These are phyloP conservation scores for Odontomyia ornata DNA, from an alignment of 2,888 invertebrate genomes.

Conservation along the genomic window DNA sequence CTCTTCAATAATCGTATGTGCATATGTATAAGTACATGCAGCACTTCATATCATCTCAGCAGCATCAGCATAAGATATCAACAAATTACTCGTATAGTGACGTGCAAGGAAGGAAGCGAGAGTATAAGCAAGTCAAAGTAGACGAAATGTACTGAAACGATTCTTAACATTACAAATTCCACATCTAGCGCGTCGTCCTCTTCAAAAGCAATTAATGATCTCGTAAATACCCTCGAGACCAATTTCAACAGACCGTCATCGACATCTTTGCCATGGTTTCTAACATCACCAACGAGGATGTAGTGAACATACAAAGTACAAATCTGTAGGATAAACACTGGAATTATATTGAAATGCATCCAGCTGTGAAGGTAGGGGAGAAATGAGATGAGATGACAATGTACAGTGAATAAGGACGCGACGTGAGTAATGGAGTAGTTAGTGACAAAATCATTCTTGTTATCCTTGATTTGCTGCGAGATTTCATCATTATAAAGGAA, in stretches of 20 bases:
- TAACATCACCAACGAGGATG: neutral
- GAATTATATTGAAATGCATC: conserved; percentile 8
- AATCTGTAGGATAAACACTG: conserved; percentile 42
- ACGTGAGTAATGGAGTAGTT: too few species aligned
- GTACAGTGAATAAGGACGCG: too few species aligned
- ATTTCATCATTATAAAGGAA: too few species aligned
- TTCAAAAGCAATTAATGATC: conserved; percentile 41
- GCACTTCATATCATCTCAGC: too few species aligned
- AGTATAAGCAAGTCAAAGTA: neutral
- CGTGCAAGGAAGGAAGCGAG: too few species aligned
- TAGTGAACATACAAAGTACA: conserved; percentile 3
- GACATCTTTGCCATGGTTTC: neutral
- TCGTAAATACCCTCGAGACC: conserved; percentile 43
- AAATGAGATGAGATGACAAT: neutral
- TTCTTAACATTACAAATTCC: conserved; percentile 23
- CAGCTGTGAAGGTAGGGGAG: neutral
- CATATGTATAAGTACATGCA: too few species aligned
- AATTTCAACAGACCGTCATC: conserved; percentile 42
- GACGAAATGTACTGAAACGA: conserved; percentile 3
- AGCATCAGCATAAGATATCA: too few species aligned
- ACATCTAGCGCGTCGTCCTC: conserved; percentile 24
- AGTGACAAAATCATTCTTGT: too few species aligned
- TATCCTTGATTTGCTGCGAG: too few species aligned
- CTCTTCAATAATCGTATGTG: too few species aligned
- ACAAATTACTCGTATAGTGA: too few species aligned